Evolutionary conservation across 2,113 vertebrate species (phyloP), one percentile per base, ranked within the genome.

Genomic region (Anguilla japonica): DNA sequence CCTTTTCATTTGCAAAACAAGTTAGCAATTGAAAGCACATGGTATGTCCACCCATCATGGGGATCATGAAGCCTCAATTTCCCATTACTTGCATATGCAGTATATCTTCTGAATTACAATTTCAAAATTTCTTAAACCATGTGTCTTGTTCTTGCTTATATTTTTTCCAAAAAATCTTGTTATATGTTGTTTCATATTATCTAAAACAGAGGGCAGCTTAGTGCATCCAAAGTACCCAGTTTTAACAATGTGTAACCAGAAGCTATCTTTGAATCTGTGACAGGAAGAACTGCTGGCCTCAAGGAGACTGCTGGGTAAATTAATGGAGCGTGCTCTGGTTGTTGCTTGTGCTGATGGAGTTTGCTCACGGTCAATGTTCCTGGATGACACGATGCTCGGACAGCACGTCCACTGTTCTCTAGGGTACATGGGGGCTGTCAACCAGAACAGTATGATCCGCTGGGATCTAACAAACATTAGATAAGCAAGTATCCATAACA

Each of bases 271-370:
- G 60, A 22, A 75, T 75, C 71, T 34, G n/a, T 75, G 71, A 29
- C 71, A 75, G 71, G 71, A 75, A 34, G 71, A n/a, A 26, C 26
- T 75, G 71, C 1, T n/a, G 1, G 71, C 71, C 22, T 34, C 71
- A 75, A 29, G 71, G n/a, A 34, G 71, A 75, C 71, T 75, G 71
- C n/a, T n/a, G n/a, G 71, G 26, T 75, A 75, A 75, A 75, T 75
- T n/a, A 75, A 34, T 29, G 71, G 34, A 14, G 71, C 18, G 71
- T 34, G 71, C 71, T 75, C 71, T 7, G 71, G 9, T 67, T 75
- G 71, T 11, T 75, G 71, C 29, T 22, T 67, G 60, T 67, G 60
- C 71, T 29, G n/a, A 75, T 75, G 71, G n/a, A 75, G 71, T 75
- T 34, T 75, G 71, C 71, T 34, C 71, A 75, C 71, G 71, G 71